These are phyloP conservation scores for Synergus gifuensis DNA, from an alignment of 2,888 invertebrate genomes.

Conservation along the genomic window DNA sequence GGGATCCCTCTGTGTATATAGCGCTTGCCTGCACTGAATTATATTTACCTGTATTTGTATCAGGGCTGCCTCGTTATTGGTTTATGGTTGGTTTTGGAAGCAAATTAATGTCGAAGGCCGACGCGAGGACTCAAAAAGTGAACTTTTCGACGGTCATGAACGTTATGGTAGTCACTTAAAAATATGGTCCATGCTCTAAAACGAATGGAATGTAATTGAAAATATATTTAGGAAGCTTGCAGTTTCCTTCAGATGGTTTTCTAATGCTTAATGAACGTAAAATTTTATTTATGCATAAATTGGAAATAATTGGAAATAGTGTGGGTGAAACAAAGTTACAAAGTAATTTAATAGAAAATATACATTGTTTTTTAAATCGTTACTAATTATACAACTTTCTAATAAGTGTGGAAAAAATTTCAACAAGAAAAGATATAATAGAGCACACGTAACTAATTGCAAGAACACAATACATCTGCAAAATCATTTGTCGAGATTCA, in stretches of 20 bases:
- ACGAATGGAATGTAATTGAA: neutral
- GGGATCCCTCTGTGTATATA: conserved; percentile 38
- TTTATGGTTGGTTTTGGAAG: conserved; percentile 63
- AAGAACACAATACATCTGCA: neutral
- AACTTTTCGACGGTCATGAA: conserved; percentile 45
- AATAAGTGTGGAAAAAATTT: neutral
- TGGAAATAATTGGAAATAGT: no score
- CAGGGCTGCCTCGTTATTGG: conserved; percentile 69
- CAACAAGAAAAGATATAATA: no score
- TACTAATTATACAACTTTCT: neutral
- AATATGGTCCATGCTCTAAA: conserved; percentile 9
- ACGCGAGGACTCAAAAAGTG: conserved; percentile 25
- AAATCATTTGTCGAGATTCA: neutral
- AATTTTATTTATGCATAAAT: no score
- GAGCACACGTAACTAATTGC: no score
- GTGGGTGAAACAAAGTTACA: no score
- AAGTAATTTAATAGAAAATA: no score
- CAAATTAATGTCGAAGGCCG: conserved; percentile 62
- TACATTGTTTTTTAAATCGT: no score
- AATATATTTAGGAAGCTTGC: neutral
- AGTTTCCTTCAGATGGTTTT: neutral
- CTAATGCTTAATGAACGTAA: no score
- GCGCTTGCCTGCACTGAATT: conserved; percentile 62
- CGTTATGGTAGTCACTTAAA: conserved; percentile 30
- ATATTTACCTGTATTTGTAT: conserved; percentile 72